Conservation (phyloP, 64 coral and sea anemone species). For the Catalaphyllia jardinei region DNA sequence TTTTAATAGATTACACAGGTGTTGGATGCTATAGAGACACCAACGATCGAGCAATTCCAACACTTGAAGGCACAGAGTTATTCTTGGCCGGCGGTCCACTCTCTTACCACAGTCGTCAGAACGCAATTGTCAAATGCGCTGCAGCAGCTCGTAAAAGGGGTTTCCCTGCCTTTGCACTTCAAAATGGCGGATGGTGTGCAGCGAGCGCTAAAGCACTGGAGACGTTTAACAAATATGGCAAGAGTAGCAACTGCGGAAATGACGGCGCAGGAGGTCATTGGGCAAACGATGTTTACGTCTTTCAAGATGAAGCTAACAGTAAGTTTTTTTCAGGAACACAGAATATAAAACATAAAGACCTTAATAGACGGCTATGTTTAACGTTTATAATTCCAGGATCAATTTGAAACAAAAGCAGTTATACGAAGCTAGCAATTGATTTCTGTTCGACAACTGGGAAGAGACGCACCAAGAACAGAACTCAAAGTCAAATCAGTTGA, state of each 20-base stretch:
- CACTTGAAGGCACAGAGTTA: slow-evolving; percentile 14
- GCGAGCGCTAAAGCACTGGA: neutral
- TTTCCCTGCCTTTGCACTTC: slow-evolving; percentile 49
- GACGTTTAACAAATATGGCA: slow-evolving; percentile 52
- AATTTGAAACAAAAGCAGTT: no score
- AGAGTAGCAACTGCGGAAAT: neutral
- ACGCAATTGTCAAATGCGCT: slow-evolving; percentile 57
- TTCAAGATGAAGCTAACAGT: neutral
- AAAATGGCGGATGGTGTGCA: slow-evolving; percentile 59
- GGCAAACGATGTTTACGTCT: slow-evolving; percentile 64
- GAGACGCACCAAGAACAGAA: no score
- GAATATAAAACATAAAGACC: no score
- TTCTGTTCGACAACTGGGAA: no score
- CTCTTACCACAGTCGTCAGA: neutral
- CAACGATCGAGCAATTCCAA: slow-evolving; percentile 35
- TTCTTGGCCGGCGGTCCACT: neutral
- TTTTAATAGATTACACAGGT: neutral
- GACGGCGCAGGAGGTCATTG: slow-evolving; percentile 58
- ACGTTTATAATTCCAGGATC: no score
- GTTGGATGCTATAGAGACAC: slow-evolving; percentile 53
- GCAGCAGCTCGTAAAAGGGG: slow-evolving; percentile 16
- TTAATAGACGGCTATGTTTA: no score
- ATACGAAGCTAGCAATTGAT: no score
- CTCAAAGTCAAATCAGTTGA: no score
- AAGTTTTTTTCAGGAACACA: no score